phyloP scores from a whole-genome alignment of 53 echinoderm and acorn worm species.

The Temnopleurus reevesii region DNA sequence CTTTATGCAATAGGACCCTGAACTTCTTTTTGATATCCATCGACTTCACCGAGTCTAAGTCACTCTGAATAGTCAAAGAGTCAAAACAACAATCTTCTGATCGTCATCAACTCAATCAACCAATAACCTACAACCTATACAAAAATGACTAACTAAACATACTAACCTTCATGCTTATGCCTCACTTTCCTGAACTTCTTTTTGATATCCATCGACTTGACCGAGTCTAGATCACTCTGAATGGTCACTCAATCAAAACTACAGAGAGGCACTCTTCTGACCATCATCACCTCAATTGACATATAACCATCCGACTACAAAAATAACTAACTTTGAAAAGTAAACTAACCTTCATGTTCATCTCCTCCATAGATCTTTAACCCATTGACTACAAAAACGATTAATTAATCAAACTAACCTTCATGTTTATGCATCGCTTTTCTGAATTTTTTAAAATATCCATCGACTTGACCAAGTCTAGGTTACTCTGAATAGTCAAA shows the following conservation, averaged over 20 bases:
- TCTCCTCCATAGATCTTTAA: no score
- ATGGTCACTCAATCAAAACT: conserved; percentile 80
- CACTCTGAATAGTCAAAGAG: conserved; percentile 82
- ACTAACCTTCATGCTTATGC: background rate
- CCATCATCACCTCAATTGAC: no score
- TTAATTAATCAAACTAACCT: no score
- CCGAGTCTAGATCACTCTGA: conserved; percentile 86
- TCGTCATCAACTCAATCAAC: no score
- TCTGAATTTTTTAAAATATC: conserved; percentile 68
- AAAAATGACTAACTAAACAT: no score
- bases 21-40: no score
- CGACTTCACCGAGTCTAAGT: conserved; percentile 90
- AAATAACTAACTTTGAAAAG: no score
- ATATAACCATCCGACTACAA: no score
- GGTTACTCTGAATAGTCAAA: conserved; percentile 85
- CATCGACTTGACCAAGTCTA: conserved; percentile 84
- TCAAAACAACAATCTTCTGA: conserved; percentile 85
- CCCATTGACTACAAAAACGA: no score
- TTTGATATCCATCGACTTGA: conserved; percentile 68
- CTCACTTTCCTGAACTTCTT: conserved; percentile 66
- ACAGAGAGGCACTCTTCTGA: conserved; percentile 81
- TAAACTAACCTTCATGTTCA: conserved; percentile 55
- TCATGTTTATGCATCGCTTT: conserved; percentile 59
- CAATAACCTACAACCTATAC: no score
- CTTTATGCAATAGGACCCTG: no score